Percentiles rank a stretch among this genome's conserved stretches.
Conservation (phyloP, 1,140 invertebrate genomes). For the Cryptotermes secundus region DNA sequence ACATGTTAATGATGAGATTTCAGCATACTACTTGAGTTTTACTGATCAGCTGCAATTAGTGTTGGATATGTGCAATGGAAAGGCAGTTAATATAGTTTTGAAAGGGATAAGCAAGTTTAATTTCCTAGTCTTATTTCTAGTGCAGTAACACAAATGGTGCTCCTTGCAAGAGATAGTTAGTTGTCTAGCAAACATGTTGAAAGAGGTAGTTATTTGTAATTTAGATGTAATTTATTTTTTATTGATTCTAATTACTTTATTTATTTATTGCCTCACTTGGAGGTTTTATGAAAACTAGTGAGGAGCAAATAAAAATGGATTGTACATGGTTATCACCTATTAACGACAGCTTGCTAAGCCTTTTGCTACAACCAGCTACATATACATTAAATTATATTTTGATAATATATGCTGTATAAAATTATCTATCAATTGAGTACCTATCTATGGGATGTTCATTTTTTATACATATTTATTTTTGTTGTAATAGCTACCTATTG, state of each 20-base stretch:
- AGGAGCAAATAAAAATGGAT: neutral
- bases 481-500: constrained; percentile 17
- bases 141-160: constrained; percentile 1
- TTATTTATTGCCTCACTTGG: constrained; percentile 15
- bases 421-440: constrained; percentile 20
- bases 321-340: neutral
- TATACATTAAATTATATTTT: constrained; percentile 21
- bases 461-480: constrained; percentile 19
- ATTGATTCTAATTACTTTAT: constrained; percentile 6
- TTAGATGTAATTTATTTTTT: constrained; percentile 13
- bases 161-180: neutral
- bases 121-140: neutral
- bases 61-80: constrained; percentile 14
- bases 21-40: neutral
- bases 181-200: constrained; percentile 9
- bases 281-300: neutral
- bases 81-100: neutral
- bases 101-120: neutral
- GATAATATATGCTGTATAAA: constrained; percentile 20
- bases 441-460: constrained; percentile 12
- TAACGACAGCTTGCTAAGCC: constrained; percentile 5
- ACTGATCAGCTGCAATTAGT: neutral
- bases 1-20: neutral
- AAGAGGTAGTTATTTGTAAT: constrained; percentile 9
- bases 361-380: constrained; percentile 19